A percentile compares a stretch with the other conserved stretches of the same genome.
Conservation (phyloP, 2,113 vertebrate species). For the Verasper variegatus region DNA sequence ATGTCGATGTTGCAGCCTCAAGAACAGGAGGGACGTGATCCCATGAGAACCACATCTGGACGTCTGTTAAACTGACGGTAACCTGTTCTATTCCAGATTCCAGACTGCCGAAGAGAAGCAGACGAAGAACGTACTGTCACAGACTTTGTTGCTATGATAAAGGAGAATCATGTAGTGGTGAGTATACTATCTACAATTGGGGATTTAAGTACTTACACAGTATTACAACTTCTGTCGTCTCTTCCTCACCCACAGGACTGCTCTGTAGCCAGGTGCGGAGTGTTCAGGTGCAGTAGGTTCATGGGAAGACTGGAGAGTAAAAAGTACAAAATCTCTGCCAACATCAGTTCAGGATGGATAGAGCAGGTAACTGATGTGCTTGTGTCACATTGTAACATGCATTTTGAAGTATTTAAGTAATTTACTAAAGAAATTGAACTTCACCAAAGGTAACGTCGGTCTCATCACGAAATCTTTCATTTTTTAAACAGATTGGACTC, state of each 20-base stretch:
- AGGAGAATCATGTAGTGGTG: conserved; percentile 70
- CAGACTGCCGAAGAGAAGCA: conserved; percentile 46
- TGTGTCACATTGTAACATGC: neutral
- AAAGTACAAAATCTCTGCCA: conserved; percentile 80
- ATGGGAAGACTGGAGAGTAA: conserved; percentile 50
- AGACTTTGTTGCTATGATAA: conserved; percentile 59
- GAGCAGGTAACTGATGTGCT: conserved; percentile 74
- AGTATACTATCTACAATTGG: conserved; percentile 3
- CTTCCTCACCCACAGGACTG: conserved; percentile 78
- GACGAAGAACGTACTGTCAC: conserved; percentile 15
- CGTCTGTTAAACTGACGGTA: neutral
- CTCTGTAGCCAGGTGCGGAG: conserved; percentile 75
- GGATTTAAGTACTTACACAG: fast-evolving
- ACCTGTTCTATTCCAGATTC: conserved; percentile 71
- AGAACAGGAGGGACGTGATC: neutral
- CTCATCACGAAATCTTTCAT: neutral
- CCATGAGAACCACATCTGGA: neutral
- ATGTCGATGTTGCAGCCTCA: neutral
- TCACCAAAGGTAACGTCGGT: neutral
- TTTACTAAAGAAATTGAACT: neutral
- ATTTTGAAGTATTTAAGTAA: neutral
- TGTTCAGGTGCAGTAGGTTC: conserved; percentile 72
- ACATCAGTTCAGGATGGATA: conserved; percentile 83
- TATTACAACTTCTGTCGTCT: neutral
- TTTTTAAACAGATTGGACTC: conserved; percentile 67